These are phyloP conservation scores for Osedax frankpressi DNA, from an alignment of 2,888 invertebrate species.

Conservation along the genomic window DNA sequence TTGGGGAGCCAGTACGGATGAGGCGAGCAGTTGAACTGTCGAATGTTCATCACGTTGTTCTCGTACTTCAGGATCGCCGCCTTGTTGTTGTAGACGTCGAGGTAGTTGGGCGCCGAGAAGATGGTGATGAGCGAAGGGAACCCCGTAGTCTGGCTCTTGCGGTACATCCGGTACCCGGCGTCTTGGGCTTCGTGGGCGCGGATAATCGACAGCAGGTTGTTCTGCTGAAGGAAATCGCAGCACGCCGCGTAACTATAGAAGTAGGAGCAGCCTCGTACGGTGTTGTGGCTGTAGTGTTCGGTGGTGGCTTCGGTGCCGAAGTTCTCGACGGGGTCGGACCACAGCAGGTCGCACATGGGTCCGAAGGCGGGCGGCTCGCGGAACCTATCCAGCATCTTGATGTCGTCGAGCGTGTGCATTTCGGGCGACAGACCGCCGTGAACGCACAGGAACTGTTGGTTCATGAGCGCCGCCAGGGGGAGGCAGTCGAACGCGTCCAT, in stretches of 20 bases:
- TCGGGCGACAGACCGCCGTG: conserved; percentile 98
- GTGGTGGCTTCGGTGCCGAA: conserved; percentile 81
- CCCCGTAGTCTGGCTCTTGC: conserved; percentile 98
- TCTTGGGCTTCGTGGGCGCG: conserved; percentile 99
- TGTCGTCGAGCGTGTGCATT: conserved; percentile 97
- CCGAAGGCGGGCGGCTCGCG: conserved; percentile 97
- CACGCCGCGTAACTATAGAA: conserved; percentile 98
- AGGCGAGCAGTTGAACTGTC: conserved; percentile 99
- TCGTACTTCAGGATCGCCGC: conserved; percentile 99
- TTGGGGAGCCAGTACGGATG: conserved; percentile 99
- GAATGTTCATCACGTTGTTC: conserved; percentile 99
- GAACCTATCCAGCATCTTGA: conserved; percentile 95
- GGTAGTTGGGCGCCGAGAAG: conserved; percentile 98
- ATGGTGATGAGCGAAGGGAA: conserved; percentile 99
- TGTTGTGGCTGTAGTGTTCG: conserved; percentile 98
- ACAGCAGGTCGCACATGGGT: conserved; percentile 97
- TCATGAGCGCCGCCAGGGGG: conserved; percentile 97
- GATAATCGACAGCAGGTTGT: conserved; percentile 96
- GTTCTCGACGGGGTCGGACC: conserved; percentile 99
- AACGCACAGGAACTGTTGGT: conserved; percentile 99
- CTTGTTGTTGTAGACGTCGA: conserved; percentile 99
- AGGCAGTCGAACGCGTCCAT: conserved; percentile 99
- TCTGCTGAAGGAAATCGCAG: conserved; percentile 99
- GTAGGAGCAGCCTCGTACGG: conserved; percentile 98
- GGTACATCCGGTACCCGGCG: conserved; percentile 99